Base-by-base conservation (phyloP, 2,888 invertebrate species). In the Sclerodermus sp. region DNA sequence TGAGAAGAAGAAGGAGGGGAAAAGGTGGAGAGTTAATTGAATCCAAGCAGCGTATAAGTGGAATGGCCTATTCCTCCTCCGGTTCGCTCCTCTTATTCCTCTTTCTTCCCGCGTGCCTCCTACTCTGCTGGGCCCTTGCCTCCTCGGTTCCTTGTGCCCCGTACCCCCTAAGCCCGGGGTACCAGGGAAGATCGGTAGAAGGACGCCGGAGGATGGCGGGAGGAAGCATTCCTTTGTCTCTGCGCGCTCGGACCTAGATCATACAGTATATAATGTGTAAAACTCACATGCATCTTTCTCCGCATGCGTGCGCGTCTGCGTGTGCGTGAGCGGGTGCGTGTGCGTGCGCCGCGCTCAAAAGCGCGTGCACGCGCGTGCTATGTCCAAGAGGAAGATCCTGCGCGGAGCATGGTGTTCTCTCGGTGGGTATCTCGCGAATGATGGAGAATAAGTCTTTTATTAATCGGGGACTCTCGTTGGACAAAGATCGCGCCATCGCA, bases 31-130 rank as follows among this genome's bases (percentile, higher is more conserved):
- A 72, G 75, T 75, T 77, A 77, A 77, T 77, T 77, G 77, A 77
- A 77, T 76, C 74, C 74, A 74, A 77, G 74, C 73, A 76, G 74
- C 73, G 76, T 77, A 76, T 77, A 77, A 76, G 76, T 76, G 75
- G 76, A 76, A 76, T 76, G 70, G 75, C 71, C 75, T 76, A 75
- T 76, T 72, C 71, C 71, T 73, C 68, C 68, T 67, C 63, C 63
- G 64, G 67, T 67, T 68, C 66, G 66, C 69, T 71, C 64, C 65
- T 70, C 67, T 72, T 72, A 68, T 71, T 74, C 71, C 70, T 73
- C 71, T 73, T 73, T 73, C 71, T 67, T 67, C 64, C 66, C 65
- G 67, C 64, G 62, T 65, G 53, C 62, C 66, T 60, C 58, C 57
- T 59, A 39, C 51, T 55, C 51, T 57, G 47, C 50, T 52, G 44